Percentiles rank a stretch among this genome's conserved stretches.
phyloP scores from a whole-genome alignment of 2,888 invertebrate genomes.

The Aphelenchoides bicaudatus region DNA sequence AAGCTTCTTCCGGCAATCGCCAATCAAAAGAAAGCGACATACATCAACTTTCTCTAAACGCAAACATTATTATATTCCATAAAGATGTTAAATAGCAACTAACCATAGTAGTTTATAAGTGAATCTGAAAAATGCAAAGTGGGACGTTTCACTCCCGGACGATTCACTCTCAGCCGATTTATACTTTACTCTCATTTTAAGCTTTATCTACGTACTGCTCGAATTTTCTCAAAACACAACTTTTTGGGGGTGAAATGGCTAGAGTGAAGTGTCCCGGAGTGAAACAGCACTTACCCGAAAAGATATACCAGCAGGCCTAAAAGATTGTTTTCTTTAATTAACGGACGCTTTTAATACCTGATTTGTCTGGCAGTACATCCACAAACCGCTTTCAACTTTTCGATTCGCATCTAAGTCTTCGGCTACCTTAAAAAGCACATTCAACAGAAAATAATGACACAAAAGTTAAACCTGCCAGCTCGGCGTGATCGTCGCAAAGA shows the following conservation, averaged over 20 bases:
- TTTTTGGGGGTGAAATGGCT: too few relatives aligned
- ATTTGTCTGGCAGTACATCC: slow-evolving; percentile 55
- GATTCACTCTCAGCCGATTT: too few relatives aligned
- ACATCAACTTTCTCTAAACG: slow-evolving; percentile 58
- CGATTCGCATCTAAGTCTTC: slow-evolving; percentile 51
- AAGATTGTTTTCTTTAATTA: slow-evolving; percentile 1
- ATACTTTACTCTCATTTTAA: too few relatives aligned
- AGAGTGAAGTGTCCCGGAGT: too few relatives aligned
- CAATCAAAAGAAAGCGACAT: slow-evolving; percentile 57
- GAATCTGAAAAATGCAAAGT: too few relatives aligned
- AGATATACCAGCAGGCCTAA: slow-evolving; percentile 50
- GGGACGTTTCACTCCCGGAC: too few relatives aligned
- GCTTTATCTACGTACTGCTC: too few relatives aligned
- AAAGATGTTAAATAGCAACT: too few relatives aligned
- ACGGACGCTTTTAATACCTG: slow-evolving; percentile 33
- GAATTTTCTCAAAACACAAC: too few relatives aligned
- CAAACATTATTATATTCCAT: too few relatives aligned
- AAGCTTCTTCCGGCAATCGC: slow-evolving; percentile 58
- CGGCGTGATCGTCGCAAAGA: slow-evolving; percentile 54
- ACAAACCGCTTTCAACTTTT: slow-evolving; percentile 53
- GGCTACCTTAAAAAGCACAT: slow-evolving; percentile 44
- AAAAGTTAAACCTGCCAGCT: slow-evolving; percentile 48
- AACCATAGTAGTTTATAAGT: slow-evolving; percentile 57
- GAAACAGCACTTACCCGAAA: too few relatives aligned
- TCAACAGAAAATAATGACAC: neutral